phyloP scores from a whole-genome alignment of 2,888 invertebrate species.

The Baccha elongata region DNA sequence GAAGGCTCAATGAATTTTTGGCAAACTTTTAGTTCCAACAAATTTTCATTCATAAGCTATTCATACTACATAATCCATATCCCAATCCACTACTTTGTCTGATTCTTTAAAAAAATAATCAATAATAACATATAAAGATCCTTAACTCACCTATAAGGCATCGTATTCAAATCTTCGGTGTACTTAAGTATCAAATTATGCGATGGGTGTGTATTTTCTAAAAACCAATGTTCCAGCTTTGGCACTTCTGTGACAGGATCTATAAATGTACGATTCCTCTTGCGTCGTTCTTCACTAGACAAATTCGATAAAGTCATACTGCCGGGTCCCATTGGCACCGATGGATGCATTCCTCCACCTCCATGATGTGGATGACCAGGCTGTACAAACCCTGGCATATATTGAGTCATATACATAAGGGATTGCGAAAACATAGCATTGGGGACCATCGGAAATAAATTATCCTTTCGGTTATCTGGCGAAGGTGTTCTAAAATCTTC shows the following conservation, averaged over 20 bases:
- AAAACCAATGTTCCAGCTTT: slow-evolving; percentile 96
- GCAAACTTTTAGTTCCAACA: too few relatives aligned
- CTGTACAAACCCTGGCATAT: slow-evolving; percentile 87
- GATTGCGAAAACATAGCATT: slow-evolving; percentile 95
- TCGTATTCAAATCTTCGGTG: slow-evolving; percentile 97
- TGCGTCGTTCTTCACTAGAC: slow-evolving; percentile 93
- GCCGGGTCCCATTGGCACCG: slow-evolving; percentile 83
- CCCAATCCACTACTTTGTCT: too few relatives aligned
- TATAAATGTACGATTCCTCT: slow-evolving; percentile 98
- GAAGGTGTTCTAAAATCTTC: slow-evolving; percentile 82
- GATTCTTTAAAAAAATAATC: not conserved
- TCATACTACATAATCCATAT: too few relatives aligned
- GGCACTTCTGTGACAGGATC: slow-evolving; percentile 99
- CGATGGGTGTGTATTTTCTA: slow-evolving; percentile 98
- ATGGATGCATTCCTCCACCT: slow-evolving; percentile 80
- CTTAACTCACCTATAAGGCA: slow-evolving; percentile 88
- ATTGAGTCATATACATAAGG: slow-evolving; percentile 96
- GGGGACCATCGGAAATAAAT: slow-evolving; percentile 93
- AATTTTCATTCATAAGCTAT: too few relatives aligned
- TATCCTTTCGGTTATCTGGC: slow-evolving; percentile 83
- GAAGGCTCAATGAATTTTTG: too few relatives aligned
- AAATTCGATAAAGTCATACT: slow-evolving; percentile 86
- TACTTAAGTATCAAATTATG: slow-evolving; percentile 98
- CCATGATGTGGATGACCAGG: slow-evolving; percentile 80
- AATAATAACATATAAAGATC: slow-evolving; percentile 1